Conservation (phyloP, 1,140 invertebrate genomes). For the Drosophila arawakana region DNA sequence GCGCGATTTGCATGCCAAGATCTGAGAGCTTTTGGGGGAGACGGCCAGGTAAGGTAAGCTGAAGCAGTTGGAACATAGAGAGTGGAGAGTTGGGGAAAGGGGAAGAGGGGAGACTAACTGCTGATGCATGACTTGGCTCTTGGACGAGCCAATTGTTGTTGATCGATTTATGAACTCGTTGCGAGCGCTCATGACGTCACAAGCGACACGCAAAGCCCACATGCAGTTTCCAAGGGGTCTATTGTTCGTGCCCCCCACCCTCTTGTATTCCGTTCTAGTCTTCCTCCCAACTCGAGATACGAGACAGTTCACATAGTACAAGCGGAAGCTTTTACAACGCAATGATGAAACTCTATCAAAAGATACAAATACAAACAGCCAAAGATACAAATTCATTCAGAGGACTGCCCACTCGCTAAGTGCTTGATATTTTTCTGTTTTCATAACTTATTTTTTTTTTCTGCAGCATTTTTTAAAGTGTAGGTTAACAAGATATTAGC, state of each 20-base stretch:
- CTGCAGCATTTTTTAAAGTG: constrained; percentile 29
- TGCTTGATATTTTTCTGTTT: constrained; percentile 24
- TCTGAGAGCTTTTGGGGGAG: neutral
- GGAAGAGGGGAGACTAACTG: constrained; percentile 24
- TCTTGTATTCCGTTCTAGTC: neutral
- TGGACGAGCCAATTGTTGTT: constrained; percentile 66
- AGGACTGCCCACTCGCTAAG: constrained; percentile 53
- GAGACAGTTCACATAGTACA: constrained; percentile 28
- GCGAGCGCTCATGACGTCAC: constrained; percentile 66
- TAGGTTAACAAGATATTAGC: constrained; percentile 50
- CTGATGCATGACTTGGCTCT: constrained; percentile 67
- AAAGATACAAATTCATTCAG: constrained; percentile 65
- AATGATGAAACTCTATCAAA: constrained; percentile 47
- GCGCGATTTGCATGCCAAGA: constrained; percentile 78
- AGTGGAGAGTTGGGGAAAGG: neutral
- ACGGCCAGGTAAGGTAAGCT: neutral
- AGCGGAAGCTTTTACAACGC: constrained; percentile 75
- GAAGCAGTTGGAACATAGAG: neutral
- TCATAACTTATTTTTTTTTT: constrained; percentile 1
- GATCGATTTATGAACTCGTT: constrained; percentile 80
- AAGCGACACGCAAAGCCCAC: constrained; percentile 46
- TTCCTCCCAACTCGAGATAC: neutral
- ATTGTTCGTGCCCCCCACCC: constrained; percentile 14
- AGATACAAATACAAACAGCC: constrained; percentile 14
- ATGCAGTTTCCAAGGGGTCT: constrained; percentile 40